Evolutionary conservation across 2,113 vertebrate species (phyloP).

Genomic region (Ivindomyrus marchei): DNA sequence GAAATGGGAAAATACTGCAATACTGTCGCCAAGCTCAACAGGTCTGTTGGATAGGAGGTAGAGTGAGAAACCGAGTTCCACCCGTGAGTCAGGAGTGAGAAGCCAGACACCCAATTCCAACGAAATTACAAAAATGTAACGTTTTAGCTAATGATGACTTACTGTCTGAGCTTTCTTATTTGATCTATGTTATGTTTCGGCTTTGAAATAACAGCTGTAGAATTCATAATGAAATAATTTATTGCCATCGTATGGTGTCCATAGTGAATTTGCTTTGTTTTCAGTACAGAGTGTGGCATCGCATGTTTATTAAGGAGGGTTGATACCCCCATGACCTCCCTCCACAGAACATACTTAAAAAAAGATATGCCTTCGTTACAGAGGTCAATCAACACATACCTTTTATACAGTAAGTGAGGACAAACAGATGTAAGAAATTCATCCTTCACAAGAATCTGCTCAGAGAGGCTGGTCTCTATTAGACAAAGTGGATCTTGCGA

Average conservation of each 20-base stretch:
- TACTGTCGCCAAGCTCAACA: background rate
- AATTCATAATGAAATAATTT: background rate
- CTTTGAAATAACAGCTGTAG: background rate
- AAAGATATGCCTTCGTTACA: background rate
- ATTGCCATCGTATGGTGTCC: background rate
- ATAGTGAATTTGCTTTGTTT: background rate
- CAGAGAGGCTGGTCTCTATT: background rate
- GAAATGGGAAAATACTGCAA: background rate
- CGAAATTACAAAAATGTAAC: background rate
- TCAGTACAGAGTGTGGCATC: background rate
- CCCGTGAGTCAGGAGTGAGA: background rate
- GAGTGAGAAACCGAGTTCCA: background rate
- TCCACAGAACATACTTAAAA: background rate
- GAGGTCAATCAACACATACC: background rate
- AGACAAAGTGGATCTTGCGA: background rate
- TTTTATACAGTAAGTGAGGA: background rate
- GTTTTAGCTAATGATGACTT: background rate
- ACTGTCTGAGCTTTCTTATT: background rate
- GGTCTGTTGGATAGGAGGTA: background rate
- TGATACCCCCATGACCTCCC: background rate
- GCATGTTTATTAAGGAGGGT: background rate
- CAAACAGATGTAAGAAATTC: background rate
- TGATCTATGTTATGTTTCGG: background rate
- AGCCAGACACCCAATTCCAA: background rate
- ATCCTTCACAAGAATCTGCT: background rate